Evolutionary conservation across 23 tunicate species (phyloP).

Genomic region (Halocynthia roretzi): DNA sequence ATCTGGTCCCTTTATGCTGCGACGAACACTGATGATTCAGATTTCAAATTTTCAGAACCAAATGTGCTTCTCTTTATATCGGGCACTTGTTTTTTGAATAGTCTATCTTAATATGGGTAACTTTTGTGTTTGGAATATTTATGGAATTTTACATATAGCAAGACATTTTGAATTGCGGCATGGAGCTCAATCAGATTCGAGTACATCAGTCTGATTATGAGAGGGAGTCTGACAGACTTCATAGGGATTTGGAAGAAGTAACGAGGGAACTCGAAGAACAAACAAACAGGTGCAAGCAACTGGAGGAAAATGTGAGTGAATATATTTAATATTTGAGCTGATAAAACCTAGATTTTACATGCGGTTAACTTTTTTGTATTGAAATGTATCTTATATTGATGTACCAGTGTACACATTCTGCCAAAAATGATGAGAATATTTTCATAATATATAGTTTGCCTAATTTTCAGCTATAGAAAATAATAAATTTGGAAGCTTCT

Average conservation of each 20-base stretch:
- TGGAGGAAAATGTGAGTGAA: constrained; percentile 60
- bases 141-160: constrained; percentile 18
- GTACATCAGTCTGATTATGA: constrained; percentile 53
- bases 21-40: no score
- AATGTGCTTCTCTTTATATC: background rate
- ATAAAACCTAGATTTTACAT: no score
- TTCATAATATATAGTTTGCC: no score
- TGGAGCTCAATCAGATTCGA: constrained; percentile 55
- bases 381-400: no score
- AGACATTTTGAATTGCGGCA: constrained; percentile 46
- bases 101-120: background rate
- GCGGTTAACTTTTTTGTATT: no score
- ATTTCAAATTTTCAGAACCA: no score
- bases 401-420: no score
- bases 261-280: constrained; percentile 55
- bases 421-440: no score
- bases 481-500: no score
- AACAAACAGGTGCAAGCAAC: constrained; percentile 45
- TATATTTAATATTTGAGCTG: no score
- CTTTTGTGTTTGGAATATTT: background rate
- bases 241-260: constrained; percentile 45
- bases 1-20: background rate
- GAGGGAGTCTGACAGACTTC: constrained; percentile 39
- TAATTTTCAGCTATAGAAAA: no score
- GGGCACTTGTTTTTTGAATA: background rate